Base-by-base conservation (phyloP, 1,140 invertebrate species). In the Contarinia nasturtii region DNA sequence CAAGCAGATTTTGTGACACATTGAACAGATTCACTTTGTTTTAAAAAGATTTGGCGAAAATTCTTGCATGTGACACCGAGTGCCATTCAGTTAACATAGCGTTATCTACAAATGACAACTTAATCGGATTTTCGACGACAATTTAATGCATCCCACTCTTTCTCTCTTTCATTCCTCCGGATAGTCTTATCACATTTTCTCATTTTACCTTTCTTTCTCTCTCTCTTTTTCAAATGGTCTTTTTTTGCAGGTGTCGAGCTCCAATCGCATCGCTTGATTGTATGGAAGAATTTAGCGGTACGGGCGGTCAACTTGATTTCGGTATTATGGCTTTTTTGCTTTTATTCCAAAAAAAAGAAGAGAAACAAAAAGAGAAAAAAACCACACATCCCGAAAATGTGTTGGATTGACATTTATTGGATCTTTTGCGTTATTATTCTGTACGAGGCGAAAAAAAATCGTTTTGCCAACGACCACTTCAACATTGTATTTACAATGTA, bases 231-330 rank as follows among this genome's bases (percentile, higher is more conserved):
- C 17, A 38, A 5, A 38, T 27, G 12, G 12, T 10, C 50, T 49
- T 53, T 51, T 56, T 33, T 64, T 62, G 21, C 65, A 88, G 85
- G 74, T 88, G 82, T 74, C 76, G 84, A 59, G 85, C 86, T 55
- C 85, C 85, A 52, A 89, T 89, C 67, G 85, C 86, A 50, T 88
- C 83, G 60, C 70, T 90, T 56, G 86, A 90, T 73, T 88, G 85
- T 68, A 88, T 90, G 85, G 86, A 88, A 72, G 86, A 90, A 68
- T 86, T 86, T 69, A 84, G 80, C 67, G 79, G 71, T 63, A 63
- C 60, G 58, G 61, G 60, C 62, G 54, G 68, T 66, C 54, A 71
- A 67, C 61, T 63, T 61, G 61, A 63, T 61, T 63, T 63, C 59
- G 61, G 61, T 63, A 63, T 63, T 57, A 18, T 20, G 12, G 17